Percentiles rank a stretch among this genome's conserved stretches.
phyloP scores from a whole-genome alignment of 92 coral and sea anemone species.

The Palythoa caribaeorum region DNA sequence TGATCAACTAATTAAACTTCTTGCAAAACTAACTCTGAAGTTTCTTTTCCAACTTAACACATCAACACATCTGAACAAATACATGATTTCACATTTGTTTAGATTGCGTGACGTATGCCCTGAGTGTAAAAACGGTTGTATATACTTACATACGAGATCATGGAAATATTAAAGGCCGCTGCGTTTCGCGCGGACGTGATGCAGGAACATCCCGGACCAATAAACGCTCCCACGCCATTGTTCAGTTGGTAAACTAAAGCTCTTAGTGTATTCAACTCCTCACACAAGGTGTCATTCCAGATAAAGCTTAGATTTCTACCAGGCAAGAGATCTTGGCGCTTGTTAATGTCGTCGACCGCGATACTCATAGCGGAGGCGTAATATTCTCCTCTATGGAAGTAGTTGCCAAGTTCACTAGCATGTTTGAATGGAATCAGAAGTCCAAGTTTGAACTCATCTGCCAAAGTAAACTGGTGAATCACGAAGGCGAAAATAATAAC shows the following conservation, averaged over 20 bases:
- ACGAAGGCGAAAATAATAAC: not conserved
- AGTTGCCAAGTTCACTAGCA: constrained; percentile 73
- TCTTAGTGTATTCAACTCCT: constrained; percentile 76
- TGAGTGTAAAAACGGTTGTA: not conserved
- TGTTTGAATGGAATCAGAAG: constrained; percentile 85
- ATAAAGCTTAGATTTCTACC: constrained; percentile 84
- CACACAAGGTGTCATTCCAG: constrained; percentile 95
- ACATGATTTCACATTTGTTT: not conserved
- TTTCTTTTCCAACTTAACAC: not conserved
- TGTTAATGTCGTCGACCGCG: constrained; percentile 86
- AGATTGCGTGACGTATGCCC: not conserved
- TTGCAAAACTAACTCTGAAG: not conserved
- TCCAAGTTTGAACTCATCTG: constrained; percentile 81
- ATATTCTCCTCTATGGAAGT: constrained; percentile 79
- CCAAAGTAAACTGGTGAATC: not conserved
- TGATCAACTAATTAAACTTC: not conserved
- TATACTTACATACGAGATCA: constrained; percentile 95
- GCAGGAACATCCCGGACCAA: constrained; percentile 95
- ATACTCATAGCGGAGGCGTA: constrained; percentile 92
- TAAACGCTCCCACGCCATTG: constrained; percentile 86
- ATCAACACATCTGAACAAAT: not conserved
- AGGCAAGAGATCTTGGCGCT: constrained; percentile 75
- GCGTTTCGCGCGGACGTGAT: constrained; percentile 89
- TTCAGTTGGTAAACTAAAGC: constrained; percentile 85
- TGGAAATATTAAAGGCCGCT: constrained; percentile 89